phyloP scores from a whole-genome alignment of 2,888 invertebrate genomes.

The Eupithecia insigniata region DNA sequence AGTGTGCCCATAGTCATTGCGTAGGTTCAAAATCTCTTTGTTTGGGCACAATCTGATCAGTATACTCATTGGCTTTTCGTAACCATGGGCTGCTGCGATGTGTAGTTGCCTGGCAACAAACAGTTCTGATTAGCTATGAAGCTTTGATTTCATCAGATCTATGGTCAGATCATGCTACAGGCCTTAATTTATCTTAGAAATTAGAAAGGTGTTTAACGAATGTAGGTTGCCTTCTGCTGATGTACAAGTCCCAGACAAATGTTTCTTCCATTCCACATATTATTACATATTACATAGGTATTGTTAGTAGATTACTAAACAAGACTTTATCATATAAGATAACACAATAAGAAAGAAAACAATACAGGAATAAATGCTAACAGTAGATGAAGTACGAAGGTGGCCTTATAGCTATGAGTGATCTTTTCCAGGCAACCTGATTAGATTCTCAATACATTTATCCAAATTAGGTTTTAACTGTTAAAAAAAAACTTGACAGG shows the following conservation, averaged over 20 bases:
- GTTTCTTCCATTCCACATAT: not conserved
- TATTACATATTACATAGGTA: not conserved
- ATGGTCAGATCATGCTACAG: not conserved
- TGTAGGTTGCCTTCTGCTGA: not conserved
- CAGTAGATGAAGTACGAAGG: no score
- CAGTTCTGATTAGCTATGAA: not conserved
- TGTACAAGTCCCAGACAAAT: not conserved
- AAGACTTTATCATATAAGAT: no score
- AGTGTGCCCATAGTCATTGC: slow-evolving; percentile 91
- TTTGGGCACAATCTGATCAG: slow-evolving; percentile 91
- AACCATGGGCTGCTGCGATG: slow-evolving; percentile 91
- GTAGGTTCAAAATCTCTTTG: slow-evolving; percentile 89
- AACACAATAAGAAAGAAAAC: no score
- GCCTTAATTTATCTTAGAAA: not conserved
- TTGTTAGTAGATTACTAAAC: not conserved
- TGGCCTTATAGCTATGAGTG: no score
- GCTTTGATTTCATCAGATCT: not conserved
- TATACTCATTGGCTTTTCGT: slow-evolving; percentile 88
- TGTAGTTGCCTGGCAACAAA: slow-evolving; percentile 89
- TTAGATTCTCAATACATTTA: not conserved
- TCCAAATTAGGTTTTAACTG: not conserved
- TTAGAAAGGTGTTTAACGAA: not conserved
- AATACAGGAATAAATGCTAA: no score
- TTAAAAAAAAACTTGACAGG: not conserved
- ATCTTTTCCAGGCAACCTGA: no score